Evolutionary conservation across 2,113 vertebrate genomes (phyloP).

Genomic region (Montifringilla adamsi): DNA sequence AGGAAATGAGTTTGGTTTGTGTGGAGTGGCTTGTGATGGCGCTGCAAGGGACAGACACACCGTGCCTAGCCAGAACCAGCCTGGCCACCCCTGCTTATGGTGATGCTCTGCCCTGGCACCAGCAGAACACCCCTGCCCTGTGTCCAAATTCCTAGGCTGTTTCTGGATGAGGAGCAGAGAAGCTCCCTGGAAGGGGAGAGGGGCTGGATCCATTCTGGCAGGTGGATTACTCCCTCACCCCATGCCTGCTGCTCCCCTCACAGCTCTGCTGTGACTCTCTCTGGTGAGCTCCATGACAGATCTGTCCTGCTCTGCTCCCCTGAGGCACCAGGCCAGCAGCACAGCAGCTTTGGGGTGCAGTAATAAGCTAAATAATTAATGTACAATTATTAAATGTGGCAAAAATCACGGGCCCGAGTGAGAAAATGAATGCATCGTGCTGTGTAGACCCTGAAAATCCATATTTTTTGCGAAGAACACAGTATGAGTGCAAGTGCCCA

Average conservation of each 20-base stretch:
- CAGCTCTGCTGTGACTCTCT: conserved; percentile 21
- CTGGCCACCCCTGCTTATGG: fast-evolving
- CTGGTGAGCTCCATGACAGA: background rate
- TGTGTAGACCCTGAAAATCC: background rate
- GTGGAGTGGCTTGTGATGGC: too few species aligned
- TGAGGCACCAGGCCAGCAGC: background rate
- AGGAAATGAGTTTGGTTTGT: background rate
- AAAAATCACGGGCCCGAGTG: background rate
- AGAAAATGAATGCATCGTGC: background rate
- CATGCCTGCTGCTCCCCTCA: background rate
- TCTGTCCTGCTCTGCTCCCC: background rate
- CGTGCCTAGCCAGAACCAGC: background rate
- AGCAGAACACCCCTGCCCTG: fast-evolving
- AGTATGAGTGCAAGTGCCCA: background rate
- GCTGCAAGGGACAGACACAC: fast-evolving
- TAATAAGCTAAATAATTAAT: background rate
- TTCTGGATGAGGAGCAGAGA: background rate
- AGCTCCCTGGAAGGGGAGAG: fast-evolving
- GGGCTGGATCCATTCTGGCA: fast-evolving
- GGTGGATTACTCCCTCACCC: background rate
- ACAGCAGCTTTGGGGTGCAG: background rate
- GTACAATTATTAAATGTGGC: background rate
- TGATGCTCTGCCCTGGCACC: background rate
- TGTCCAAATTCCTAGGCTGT: background rate
- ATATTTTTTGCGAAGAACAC: background rate